phyloP scores from a whole-genome alignment of 2,113 vertebrate species.

The Pitta sordida region DNA sequence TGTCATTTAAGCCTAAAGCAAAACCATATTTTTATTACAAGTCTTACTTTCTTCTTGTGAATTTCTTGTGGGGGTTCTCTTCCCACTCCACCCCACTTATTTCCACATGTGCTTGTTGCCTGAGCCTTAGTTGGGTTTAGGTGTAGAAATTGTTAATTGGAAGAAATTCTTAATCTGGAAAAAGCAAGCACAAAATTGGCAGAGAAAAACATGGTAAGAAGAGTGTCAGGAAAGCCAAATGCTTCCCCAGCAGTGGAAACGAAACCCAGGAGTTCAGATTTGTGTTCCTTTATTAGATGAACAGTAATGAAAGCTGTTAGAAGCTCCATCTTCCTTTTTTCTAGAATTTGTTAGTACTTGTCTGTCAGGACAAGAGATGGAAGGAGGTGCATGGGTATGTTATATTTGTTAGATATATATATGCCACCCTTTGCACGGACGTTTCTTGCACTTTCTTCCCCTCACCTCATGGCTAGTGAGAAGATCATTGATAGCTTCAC shows the following conservation, averaged over 20 bases:
- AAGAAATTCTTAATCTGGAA: neutral
- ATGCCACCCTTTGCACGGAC: neutral
- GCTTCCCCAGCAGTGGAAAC: neutral
- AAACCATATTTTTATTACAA: too few species aligned
- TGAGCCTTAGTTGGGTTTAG: neutral
- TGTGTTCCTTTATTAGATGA: neutral
- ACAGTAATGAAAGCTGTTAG: neutral
- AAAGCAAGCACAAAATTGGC: neutral
- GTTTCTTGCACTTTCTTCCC: neutral
- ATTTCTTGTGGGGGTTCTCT: too few species aligned
- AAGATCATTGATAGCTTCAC: neutral
- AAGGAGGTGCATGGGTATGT: neutral
- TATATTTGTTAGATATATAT: neutral
- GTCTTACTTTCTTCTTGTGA: too few species aligned
- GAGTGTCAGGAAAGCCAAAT: neutral
- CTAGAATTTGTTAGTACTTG: neutral
- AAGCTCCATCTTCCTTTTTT: neutral
- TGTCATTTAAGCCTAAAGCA: neutral
- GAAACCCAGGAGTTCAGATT: neutral
- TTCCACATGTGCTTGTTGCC: neutral
- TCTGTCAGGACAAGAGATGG: neutral
- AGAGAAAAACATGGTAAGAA: neutral
- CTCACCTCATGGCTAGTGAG: neutral
- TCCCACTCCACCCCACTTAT: neutral
- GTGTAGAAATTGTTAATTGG: neutral